Base-by-base conservation (phyloP, 2,888 invertebrate species). In the Dryobota labecula region DNA sequence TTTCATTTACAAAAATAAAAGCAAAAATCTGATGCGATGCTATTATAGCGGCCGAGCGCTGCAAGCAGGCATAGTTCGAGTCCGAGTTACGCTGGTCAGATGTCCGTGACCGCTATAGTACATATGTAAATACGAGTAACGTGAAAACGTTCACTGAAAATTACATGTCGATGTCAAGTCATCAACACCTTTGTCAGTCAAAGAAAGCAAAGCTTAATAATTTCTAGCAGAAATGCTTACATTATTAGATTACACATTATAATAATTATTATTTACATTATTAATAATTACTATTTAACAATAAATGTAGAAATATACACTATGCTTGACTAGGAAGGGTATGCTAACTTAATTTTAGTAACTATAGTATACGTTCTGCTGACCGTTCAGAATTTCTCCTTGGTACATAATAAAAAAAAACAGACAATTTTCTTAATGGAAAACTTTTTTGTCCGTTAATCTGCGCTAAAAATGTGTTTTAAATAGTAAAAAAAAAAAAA, bases 231-330 rank as follows among this genome's bases (percentile, higher is more conserved):
- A 13, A n/a, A 36, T 30, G 3, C 45, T 47, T 47, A 60, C 2
- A 45, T 51, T 62, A 80, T 61, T 80, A 76, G 65, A 78, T 80
- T 76, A 82, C 58, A 74, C 47, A 65, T 60, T 78, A 75, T 38
- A 80, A 33, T 75, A 24, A 66, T 82, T 71, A 69, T 69, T 74
- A 78, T 78, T 57, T 80, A 80, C 81, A 84, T 68, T 58, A 24
- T 54, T 66, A 53, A 43, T 67, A 38, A 38, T n/a, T 82, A 76
- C 61, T 80, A 82, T 80, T 84, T 85, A 84, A 86, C 73, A 78
- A 43, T 82, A 68, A 72, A 75, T 69, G 76, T 83, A 85, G 47
- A 71, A 86, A 86, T 85, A 49, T 85, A 85, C 86, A 85, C 70
- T 80, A 82, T 78, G 30, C 69, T 78, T 85, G 85, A 85, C 85